phyloP scores from a whole-genome alignment of 1,140 invertebrate genomes.

The Drosophila quadrilineata region DNA sequence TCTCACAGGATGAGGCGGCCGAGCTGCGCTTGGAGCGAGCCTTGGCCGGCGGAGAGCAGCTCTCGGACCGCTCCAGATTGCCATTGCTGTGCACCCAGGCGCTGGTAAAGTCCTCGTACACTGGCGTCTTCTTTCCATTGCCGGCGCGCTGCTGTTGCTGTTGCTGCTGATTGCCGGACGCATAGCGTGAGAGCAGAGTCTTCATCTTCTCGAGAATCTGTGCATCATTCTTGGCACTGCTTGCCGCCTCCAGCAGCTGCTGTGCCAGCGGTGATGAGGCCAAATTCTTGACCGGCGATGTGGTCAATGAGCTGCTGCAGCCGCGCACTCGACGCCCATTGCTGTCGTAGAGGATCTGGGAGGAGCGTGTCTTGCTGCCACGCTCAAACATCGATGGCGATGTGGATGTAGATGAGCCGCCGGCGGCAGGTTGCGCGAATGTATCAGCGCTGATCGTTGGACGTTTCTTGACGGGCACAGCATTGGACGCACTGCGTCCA shows the following conservation, averaged over 20 bases:
- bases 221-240: slow-evolving; percentile 86
- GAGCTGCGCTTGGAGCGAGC: slow-evolving; percentile 75
- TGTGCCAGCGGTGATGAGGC: slow-evolving; percentile 85
- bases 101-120: slow-evolving; percentile 86
- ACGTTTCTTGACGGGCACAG: slow-evolving; percentile 81
- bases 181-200: slow-evolving; percentile 86
- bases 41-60: slow-evolving; percentile 71
- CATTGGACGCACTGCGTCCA: slow-evolving; percentile 82
- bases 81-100: slow-evolving; percentile 89
- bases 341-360: slow-evolving; percentile 84
- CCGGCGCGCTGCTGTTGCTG: neutral
- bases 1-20: slow-evolving; percentile 72
- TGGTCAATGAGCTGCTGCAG: slow-evolving; percentile 76
- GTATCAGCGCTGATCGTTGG: slow-evolving; percentile 86
- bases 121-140: slow-evolving; percentile 82
- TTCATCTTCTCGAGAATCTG: slow-evolving; percentile 87
- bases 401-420: neutral
- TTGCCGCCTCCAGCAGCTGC: slow-evolving; percentile 87
- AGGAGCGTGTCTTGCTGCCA: slow-evolving; percentile 85
- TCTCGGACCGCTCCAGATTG: slow-evolving; percentile 83
- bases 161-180: slow-evolving; percentile 78
- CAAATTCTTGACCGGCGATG: slow-evolving; percentile 83
- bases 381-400: slow-evolving; percentile 83
- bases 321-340: slow-evolving; percentile 82
- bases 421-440: slow-evolving; percentile 82